Conservation (phyloP, 2,113 vertebrate species). For the Accipiter cooperii region DNA sequence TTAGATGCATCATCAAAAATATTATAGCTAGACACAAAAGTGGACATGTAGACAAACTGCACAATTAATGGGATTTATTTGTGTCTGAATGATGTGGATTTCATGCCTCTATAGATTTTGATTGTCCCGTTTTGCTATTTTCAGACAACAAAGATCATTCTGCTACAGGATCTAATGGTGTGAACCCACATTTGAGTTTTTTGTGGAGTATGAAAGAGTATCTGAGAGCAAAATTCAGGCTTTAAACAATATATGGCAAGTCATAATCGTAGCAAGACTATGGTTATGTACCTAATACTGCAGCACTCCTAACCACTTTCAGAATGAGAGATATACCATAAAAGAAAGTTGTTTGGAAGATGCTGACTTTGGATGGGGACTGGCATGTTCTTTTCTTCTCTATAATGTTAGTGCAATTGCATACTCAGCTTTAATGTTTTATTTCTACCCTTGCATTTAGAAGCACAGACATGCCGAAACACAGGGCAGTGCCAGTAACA, state of each 20-base stretch:
- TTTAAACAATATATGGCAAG: slow-evolving; percentile 21
- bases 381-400: background rate
- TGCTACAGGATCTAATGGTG: background rate
- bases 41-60: background rate
- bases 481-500: background rate
- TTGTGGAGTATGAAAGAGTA: background rate
- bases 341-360: slow-evolving; percentile 24
- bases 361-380: background rate
- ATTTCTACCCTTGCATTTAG: background rate
- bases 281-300: background rate
- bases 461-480: background rate
- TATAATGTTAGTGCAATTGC: background rate
- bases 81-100: background rate
- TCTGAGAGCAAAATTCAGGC: background rate
- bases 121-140: background rate
- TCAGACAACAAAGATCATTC: background rate
- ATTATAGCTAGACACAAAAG: background rate
- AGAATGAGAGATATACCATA: background rate
- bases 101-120: background rate
- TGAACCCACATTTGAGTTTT: background rate
- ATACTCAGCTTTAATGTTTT: background rate
- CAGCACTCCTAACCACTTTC: background rate
- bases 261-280: slow-evolving; percentile 10
- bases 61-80: slow-evolving; percentile 24
- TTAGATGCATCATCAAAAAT: background rate